Evolutionary conservation across 2,113 vertebrate genomes (phyloP).

Genomic region (Anthoscopus minutus): DNA sequence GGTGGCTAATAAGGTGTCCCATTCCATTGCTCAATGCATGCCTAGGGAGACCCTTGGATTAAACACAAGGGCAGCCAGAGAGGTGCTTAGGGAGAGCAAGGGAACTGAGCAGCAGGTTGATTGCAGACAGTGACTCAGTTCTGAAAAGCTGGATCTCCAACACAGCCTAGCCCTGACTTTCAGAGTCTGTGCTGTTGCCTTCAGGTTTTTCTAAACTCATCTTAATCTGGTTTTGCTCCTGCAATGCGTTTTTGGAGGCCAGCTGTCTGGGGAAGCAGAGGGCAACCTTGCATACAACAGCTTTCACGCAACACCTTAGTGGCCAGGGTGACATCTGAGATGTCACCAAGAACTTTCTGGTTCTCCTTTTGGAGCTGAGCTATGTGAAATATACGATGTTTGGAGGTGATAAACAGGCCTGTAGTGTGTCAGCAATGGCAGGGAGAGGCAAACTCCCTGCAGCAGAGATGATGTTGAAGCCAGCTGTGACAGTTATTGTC

Average conservation of each 20-base stretch:
- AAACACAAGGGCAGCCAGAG: fast-evolving
- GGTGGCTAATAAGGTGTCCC: background rate
- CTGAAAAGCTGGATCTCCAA: background rate
- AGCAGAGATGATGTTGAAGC: background rate
- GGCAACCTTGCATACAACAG: background rate
- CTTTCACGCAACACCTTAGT: background rate
- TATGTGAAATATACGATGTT: background rate
- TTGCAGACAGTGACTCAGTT: background rate
- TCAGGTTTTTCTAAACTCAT: background rate
- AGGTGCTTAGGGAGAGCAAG: fast-evolving
- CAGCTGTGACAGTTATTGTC: background rate
- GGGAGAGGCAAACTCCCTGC: background rate
- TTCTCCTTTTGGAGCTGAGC: background rate
- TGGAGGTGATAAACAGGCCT: fast-evolving
- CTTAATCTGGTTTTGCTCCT: background rate
- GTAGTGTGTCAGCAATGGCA: background rate
- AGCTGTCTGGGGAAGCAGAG: background rate
- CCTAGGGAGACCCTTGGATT: background rate
- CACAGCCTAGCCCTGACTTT: background rate
- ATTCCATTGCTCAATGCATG: too few species aligned
- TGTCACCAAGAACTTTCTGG: background rate
- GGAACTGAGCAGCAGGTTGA: background rate
- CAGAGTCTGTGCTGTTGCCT: background rate
- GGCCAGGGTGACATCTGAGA: background rate
- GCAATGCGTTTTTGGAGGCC: background rate